Evolutionary conservation across 2,888 invertebrate species (phyloP), one percentile per base, ranked within the genome.

Genomic region (Peribatodes rhomboidaria): DNA sequence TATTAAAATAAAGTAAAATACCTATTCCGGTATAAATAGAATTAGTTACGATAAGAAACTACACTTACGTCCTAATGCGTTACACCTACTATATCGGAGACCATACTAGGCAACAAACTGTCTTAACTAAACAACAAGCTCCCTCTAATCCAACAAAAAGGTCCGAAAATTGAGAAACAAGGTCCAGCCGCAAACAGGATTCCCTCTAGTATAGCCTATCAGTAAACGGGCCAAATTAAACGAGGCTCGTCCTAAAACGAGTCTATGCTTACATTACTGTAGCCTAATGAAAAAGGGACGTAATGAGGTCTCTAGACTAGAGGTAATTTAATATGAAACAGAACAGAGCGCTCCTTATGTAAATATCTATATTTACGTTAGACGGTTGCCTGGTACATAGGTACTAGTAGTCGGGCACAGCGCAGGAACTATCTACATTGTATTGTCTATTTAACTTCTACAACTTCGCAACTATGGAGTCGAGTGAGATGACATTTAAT

Each of bases 331-430:
- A 72, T 67, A 60, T 37, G 50, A 63, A 61, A 67, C 50, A 58
- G 58, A 68, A 67, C 47, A 62, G 52, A 61, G 60, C 69, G 61
- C 54, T 67, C 62, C 64, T 69, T 73, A 69, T 72, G 71, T 69
- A 69, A 70, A 73, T 71, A 70, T 61, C 37, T 59, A 55, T 62
- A n/a, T 66, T 18, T 53, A 52, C 57, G 56, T 47, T 50, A 37
- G 7, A 13, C 1, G 20, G 11, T 14, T 11, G 16, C 22, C 2
- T 22, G 44, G 42, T 42, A n/a, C 11, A 20, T 1, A 49, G 22
- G 27, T 22, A 35, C n/a, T n/a, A n/a, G n/a, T n/a, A 16, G 11
- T 33, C 10, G 58, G 31, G 33, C 35, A 0, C 9, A n/a, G 13
- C 16, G n/a, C 22, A 46, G 11, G n/a, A 22, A 22, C 20, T 13